A percentile compares a stretch with the other conserved stretches of the same genome.
These are phyloP conservation scores for Anser brachyrhynchus DNA, from an alignment of 2,113 vertebrate genomes.

Conservation along the genomic window DNA sequence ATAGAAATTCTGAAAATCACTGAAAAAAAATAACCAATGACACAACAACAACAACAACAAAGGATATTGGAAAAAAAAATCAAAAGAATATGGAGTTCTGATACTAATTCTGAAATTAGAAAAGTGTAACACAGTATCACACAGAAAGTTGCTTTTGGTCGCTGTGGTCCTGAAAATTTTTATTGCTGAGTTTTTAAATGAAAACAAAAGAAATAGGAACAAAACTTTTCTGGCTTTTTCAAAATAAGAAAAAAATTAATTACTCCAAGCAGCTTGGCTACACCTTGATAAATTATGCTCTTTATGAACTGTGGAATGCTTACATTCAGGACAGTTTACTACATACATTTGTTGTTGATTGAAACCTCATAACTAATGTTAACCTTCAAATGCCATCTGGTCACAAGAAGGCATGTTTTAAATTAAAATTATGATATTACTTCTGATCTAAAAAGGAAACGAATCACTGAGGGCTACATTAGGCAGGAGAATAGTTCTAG, in stretches of 20 bases:
- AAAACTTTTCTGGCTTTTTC: not conserved
- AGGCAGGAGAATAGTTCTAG: not conserved
- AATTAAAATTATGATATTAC: not conserved
- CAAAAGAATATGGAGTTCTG: not conserved
- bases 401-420: not conserved
- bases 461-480: not conserved
- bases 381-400: not conserved
- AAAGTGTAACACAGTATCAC: not conserved
- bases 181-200: not conserved
- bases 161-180: not conserved
- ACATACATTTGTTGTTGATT: not conserved
- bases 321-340: not conserved
- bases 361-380: not conserved
- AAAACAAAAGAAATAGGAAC: not conserved
- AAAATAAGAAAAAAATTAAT: not conserved
- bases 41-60: not conserved
- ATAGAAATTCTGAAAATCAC: not conserved
- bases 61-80: not conserved
- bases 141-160: not conserved
- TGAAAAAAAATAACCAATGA: not conserved
- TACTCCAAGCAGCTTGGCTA: not conserved
- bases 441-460: not conserved
- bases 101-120: not conserved
- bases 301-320: not conserved
- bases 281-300: not conserved